Percentiles rank a stretch among this genome's conserved stretches.
phyloP scores from a whole-genome alignment of 2,113 vertebrate genomes.

The Spea multiplicata region DNA sequence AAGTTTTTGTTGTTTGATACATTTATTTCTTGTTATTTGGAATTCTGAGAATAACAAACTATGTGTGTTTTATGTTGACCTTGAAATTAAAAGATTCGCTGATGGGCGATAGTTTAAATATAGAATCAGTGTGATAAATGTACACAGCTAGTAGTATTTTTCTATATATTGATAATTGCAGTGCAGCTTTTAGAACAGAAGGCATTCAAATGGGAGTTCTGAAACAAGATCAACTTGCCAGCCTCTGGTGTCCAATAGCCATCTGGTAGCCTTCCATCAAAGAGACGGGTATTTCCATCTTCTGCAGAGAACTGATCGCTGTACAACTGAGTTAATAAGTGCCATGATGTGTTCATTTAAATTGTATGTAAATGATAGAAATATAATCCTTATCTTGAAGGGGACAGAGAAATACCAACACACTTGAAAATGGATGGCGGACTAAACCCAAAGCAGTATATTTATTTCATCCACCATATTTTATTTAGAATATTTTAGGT shows the following conservation, averaged over 20 bases:
- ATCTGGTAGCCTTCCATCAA: conserved; percentile 49
- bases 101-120: conserved; percentile 11
- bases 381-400: too few relatives aligned
- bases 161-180: conserved; percentile 47
- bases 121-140: conserved; percentile 37
- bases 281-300: conserved; percentile 43
- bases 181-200: conserved; percentile 46
- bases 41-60: conserved; percentile 14
- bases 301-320: conserved; percentile 26
- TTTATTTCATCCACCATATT: too few relatives aligned
- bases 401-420: too few relatives aligned
- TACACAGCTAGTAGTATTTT: conserved; percentile 24
- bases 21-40: too few relatives aligned
- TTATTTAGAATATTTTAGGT: too few relatives aligned
- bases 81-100: conserved; percentile 22
- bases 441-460: too few relatives aligned
- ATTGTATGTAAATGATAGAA: too few relatives aligned
- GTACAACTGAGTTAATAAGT: conserved; percentile 14
- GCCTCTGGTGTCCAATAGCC: conserved; percentile 47
- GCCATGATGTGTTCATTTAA: too few relatives aligned
- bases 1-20: too few relatives aligned
- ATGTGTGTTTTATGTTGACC: conserved; percentile 15
- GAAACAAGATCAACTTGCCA: conserved; percentile 46
- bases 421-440: too few relatives aligned
- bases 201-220: conserved; percentile 49